Percentiles rank a stretch among this genome's conserved stretches.
Conservation (phyloP, 2,113 vertebrate species). For the Aptenodytes patagonicus region DNA sequence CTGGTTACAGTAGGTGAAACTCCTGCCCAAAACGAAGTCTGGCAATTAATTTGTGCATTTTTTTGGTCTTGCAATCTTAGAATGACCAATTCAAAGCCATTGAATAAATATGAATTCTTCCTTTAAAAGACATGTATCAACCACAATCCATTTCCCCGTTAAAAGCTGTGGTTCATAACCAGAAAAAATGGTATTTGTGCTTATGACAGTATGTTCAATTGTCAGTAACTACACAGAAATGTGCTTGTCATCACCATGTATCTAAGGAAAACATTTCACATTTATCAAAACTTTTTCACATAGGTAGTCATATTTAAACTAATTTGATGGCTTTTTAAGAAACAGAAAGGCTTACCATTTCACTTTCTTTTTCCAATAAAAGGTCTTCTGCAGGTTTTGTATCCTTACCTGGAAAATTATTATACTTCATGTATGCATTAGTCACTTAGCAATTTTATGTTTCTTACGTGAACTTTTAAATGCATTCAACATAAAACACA, state of each 20-base stretch:
- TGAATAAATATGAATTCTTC: not conserved
- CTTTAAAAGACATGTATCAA: not conserved
- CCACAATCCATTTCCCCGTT: not conserved
- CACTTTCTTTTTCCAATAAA: slow-evolving; percentile 72
- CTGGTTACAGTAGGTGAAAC: not conserved
- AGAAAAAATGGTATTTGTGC: not conserved
- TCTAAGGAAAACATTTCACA: not conserved
- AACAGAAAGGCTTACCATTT: slow-evolving; percentile 53
- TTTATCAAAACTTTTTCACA: not conserved
- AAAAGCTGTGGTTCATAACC: not conserved
- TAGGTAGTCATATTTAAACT: not conserved
- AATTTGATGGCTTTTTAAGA: not conserved
- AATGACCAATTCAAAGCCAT: not conserved
- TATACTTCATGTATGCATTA: not conserved
- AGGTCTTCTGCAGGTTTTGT: slow-evolving; percentile 51
- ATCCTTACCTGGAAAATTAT: slow-evolving; percentile 72
- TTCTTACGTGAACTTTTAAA: not conserved
- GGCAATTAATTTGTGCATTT: not conserved
- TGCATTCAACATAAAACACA: not conserved
- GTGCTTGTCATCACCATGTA: not conserved
- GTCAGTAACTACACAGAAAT: not conserved
- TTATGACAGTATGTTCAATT: not conserved
- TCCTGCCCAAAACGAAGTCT: not conserved
- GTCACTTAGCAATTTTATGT: not conserved
- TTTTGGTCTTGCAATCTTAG: not conserved